Conservation (phyloP, 2,797 vertebrate genomes). For the Tauraco hartlaubi region DNA sequence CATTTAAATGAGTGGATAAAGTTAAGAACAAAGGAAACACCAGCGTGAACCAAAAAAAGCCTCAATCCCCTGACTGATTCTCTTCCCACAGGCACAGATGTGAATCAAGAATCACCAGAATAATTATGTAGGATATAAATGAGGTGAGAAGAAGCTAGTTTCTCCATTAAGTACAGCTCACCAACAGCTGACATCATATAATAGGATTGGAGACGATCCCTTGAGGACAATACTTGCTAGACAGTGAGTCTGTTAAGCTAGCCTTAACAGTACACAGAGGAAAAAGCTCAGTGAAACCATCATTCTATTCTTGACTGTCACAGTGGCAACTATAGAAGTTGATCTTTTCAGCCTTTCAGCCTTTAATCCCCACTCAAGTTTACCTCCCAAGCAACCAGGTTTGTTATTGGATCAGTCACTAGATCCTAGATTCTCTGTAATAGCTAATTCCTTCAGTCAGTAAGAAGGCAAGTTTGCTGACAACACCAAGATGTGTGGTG, state of each 20-base stretch:
- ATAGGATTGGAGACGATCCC: not conserved
- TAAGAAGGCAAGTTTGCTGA: not conserved
- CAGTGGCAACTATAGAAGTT: not conserved
- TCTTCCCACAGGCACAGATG: slow-evolving; percentile 19
- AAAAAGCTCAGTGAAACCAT: not conserved
- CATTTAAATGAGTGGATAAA: slow-evolving; percentile 2
- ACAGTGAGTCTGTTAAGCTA: not conserved
- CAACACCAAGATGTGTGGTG: too few species aligned
- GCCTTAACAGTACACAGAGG: not conserved
- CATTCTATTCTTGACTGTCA: not conserved
- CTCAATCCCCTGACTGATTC: not conserved
- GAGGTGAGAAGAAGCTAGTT: slow-evolving; percentile 8
- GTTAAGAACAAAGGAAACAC: slow-evolving; percentile 12
- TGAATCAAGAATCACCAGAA: slow-evolving; percentile 12
- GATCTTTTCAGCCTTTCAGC: not conserved
- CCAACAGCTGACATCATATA: slow-evolving; percentile 12
- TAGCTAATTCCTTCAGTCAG: not conserved
- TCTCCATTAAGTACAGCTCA: slow-evolving; percentile 14
- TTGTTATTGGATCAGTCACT: not conserved
- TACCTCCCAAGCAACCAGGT: not conserved
- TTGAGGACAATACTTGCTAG: slow-evolving; percentile 3
- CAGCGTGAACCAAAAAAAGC: not conserved
- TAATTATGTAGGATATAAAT: slow-evolving; percentile 40
- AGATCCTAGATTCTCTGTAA: not conserved
- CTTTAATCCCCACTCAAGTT: not conserved